Base-by-base conservation (phyloP, 1,140 invertebrate species). In the Araneus ventricosus region DNA sequence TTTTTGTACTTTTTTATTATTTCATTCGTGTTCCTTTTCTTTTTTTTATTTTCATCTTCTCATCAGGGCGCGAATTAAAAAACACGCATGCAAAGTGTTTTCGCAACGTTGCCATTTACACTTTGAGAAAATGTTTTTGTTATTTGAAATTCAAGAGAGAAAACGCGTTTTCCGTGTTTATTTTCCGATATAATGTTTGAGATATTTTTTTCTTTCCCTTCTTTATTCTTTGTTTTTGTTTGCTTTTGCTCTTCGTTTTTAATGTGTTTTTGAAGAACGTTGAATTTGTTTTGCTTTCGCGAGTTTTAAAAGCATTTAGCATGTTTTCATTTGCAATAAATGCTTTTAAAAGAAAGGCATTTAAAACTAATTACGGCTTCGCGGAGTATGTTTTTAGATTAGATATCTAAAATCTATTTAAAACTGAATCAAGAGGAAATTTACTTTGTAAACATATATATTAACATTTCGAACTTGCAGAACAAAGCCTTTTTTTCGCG, bases 111-210 rank as follows among this genome's bases (percentile, higher is more conserved):
- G 82, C 70, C 70, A 75, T 75, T 37, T 75, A 75, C 70, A 75
- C 70, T 75, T 84, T 34, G 82, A 17, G 27, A 34, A 52, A 84
- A 84, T 52, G 82, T 84, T 84, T 84, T 84, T 57, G 41, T 84
- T 84, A 30, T 84, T 27, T n/a, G 30, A 52, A 52, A 84, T 52
- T 84, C 24, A 14, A 75, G 30, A 75, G 27, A 67, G 45, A 75
- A n/a, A 84, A 34, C n/a, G 41, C 45, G 24, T 6, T 84, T 41
- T 84, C 52, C n/a, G 39, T 84, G 82, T 84, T 45, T 84, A 41
- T 84, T 84, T 84, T 45, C 82, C 30, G 24, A 84, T 45, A 52
- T 57, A 34, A 84, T 84, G 45, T 84, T 84, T 84, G 80, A 57
- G 27, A 84, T 84, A n/a, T 52, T 52, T n/a, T 84, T 84, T 30